These are phyloP conservation scores for Helicoverpa armigera DNA, from an alignment of 1,140 invertebrate species.

Conservation along the genomic window DNA sequence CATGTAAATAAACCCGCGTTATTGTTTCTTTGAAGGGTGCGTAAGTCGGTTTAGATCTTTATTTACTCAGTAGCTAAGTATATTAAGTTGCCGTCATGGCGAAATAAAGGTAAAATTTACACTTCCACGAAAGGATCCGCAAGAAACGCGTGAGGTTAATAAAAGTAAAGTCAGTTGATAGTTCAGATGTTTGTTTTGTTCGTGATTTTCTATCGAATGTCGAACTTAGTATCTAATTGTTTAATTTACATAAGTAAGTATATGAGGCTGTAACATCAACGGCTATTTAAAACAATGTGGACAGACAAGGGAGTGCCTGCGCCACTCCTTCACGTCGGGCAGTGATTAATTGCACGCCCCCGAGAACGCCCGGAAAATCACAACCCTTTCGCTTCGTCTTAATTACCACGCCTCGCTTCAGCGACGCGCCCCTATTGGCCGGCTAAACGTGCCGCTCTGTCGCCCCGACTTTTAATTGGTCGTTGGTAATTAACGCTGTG, in stretches of 20 bases:
- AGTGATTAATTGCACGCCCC: conserved; percentile 78
- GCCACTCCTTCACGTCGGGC: conserved; percentile 59
- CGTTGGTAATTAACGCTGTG: conserved; percentile 81
- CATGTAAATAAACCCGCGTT: conserved; percentile 75
- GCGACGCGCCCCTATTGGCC: conserved; percentile 74
- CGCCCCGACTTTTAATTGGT: conserved; percentile 82
- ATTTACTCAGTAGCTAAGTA: conserved; percentile 39
- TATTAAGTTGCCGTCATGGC: conserved; percentile 32
- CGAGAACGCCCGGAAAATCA: conserved; percentile 77
- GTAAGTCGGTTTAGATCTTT: conserved; percentile 41
- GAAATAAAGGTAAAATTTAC: conserved; percentile 42
- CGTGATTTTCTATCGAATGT: background rate
- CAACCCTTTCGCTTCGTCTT: conserved; percentile 82
- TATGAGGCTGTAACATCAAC: conserved; percentile 8
- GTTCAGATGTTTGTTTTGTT: too few species aligned
- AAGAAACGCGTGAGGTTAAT: background rate
- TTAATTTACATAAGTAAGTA: background rate
- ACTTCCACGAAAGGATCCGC: conserved; percentile 4
- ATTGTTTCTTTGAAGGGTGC: conserved; percentile 67
- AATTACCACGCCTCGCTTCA: conserved; percentile 85
- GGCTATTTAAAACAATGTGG: conserved; percentile 42
- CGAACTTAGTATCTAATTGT: background rate
- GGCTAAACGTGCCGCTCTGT: conserved; percentile 59
- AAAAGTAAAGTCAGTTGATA: background rate
- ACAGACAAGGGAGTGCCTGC: conserved; percentile 34